phyloP scores from a whole-genome alignment of 2,888 invertebrate genomes.

The Chrysomela aeneicollis region DNA sequence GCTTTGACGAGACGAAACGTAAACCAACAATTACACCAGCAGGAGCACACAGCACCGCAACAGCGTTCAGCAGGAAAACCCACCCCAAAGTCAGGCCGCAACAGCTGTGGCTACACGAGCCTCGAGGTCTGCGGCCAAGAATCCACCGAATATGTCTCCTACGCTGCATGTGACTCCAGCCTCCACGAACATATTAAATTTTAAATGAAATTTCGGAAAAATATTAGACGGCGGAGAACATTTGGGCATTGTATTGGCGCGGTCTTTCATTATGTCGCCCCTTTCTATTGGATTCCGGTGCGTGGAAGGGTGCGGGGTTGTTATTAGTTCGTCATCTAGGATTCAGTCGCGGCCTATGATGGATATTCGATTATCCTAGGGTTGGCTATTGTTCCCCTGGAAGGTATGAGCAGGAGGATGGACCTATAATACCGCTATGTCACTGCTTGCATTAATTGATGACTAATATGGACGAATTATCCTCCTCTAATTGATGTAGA shows the following conservation, averaged over 20 bases:
- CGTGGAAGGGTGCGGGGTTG: conserved; percentile 3
- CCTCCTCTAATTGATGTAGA: too few relatives aligned
- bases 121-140: conserved; percentile 42
- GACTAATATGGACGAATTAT: too few relatives aligned
- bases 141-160: conserved; percentile 35
- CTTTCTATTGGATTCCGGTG: conserved; percentile 1
- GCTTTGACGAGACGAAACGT: conserved; percentile 35
- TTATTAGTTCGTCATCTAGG: not conserved
- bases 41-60: conserved; percentile 34
- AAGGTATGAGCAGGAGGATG: too few relatives aligned
- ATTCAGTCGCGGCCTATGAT: not conserved
- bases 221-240: conserved; percentile 14
- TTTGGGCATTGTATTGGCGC: conserved; percentile 4
- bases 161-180: conserved; percentile 29
- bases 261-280: conserved; percentile 5
- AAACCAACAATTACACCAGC: conserved; percentile 40
- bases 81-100: conserved; percentile 43
- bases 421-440: too few relatives aligned
- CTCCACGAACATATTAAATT: conserved; percentile 41
- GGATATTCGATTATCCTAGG: not conserved
- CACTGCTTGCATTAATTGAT: too few relatives aligned
- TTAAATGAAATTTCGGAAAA: conserved; percentile 44
- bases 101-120: conserved; percentile 51
- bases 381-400: too few relatives aligned
- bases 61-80: conserved; percentile 33